Evolutionary conservation across 2,888 invertebrate species (phyloP), one percentile per base, ranked within the genome.

Genomic region (Morinoia aosen): DNA sequence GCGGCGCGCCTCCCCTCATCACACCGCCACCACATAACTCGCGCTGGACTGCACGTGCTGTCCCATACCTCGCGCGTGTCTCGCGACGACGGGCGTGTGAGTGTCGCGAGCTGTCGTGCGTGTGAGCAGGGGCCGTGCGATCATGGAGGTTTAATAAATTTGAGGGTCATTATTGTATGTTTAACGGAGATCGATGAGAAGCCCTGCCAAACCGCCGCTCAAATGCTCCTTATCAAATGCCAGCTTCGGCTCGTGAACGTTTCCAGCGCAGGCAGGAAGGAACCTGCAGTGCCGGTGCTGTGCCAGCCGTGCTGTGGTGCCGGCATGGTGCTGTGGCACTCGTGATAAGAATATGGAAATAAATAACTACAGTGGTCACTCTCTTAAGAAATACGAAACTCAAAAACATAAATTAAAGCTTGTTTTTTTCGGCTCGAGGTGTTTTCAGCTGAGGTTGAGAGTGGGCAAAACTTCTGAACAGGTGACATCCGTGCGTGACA

Each of bases 141-240:
- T 33, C 25, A 76, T 76, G 33, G 40, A 39, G 14, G 93, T 93
- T 56, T 93, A 93, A 93, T 93, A 93, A 57, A 93, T 93, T 93
- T 93, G 57, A 93, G 93, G 91, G 93, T 93, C 93, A 93, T 93
- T 93, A 93, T 93, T 93, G 93, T 93, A 93, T 93, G 93, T 93
- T 93, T 93, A 93, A 93, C 93, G 93, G 93, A 57, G 93, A 93
- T 93, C 93, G 93, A 93, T 93, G 93, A 48, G 57, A 57, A 57
- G 33, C 93, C n/a, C 57, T 93, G 93, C 93, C 93, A 33, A 93
- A 93, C 93, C 93, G 19, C 57, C 56, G 93, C 93, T 93, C 93
- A 93, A 93, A 93, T 93, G 57, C 57, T 57, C 57, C 93, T 93
- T 58, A 57, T 93, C 56, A 93, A 93, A 93, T 93, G 57, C 93